Conservation (phyloP, 1,140 invertebrate species). For the Drosophila ogumai region DNA sequence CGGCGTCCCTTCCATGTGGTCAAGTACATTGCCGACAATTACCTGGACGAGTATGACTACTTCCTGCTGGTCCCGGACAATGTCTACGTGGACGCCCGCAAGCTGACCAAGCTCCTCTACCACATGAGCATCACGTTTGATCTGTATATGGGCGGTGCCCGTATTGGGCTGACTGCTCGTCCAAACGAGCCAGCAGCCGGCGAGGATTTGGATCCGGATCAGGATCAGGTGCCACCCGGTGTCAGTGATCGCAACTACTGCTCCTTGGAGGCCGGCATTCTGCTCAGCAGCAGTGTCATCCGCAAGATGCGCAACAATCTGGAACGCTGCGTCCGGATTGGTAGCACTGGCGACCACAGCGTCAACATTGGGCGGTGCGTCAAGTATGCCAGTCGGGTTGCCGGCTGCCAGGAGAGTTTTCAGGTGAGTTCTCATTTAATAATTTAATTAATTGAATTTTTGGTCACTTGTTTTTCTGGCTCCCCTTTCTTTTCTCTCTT, state of each 20-base stretch:
- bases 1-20: conserved; percentile 93
- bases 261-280: conserved; percentile 89
- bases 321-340: conserved; percentile 94
- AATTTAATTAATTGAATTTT: too few species aligned
- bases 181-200: conserved; percentile 6
- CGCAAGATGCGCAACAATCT: conserved; percentile 89
- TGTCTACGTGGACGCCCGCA: conserved; percentile 91
- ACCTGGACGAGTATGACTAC: conserved; percentile 94
- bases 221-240: conserved; percentile 19
- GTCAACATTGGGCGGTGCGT: conserved; percentile 94
- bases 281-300: conserved; percentile 91
- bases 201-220: neutral
- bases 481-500: too few species aligned
- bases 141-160: conserved; percentile 89
- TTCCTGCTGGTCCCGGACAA: conserved; percentile 94
- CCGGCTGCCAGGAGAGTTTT: conserved; percentile 86
- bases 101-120: conserved; percentile 89
- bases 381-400: conserved; percentile 88
- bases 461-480: too few species aligned
- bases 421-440: conserved; percentile 83
- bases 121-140: conserved; percentile 93
- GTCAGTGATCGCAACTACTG: conserved; percentile 80
- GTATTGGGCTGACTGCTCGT: conserved; percentile 36
- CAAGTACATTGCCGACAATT: conserved; percentile 95
- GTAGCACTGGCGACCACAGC: conserved; percentile 91